Conservation (phyloP, 2,797 vertebrate genomes). For the Valencia hispanica region DNA sequence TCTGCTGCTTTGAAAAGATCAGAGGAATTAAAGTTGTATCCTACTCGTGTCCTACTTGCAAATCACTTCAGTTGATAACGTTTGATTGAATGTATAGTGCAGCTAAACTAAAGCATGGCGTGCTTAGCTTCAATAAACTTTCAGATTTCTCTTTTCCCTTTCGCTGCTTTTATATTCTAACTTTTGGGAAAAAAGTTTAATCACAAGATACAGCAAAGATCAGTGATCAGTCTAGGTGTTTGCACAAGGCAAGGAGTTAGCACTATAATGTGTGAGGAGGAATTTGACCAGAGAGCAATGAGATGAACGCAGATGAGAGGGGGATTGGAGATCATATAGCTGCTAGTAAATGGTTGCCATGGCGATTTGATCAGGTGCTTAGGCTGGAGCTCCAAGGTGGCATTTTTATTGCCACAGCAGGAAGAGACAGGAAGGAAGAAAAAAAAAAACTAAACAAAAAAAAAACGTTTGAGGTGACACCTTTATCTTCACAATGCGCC, state of each 20-base stretch:
- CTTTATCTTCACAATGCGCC: constrained; percentile 14
- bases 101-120: neutral
- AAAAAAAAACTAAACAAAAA: too few relatives aligned
- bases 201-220: constrained; percentile 38
- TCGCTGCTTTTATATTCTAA: neutral
- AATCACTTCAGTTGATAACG: neutral
- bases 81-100: neutral
- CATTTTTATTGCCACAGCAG: constrained; percentile 51
- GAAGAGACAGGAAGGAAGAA: constrained; percentile 32
- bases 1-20: neutral
- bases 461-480: constrained; percentile 31
- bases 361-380: constrained; percentile 66
- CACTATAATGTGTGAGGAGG: constrained; percentile 14
- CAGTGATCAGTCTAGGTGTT: constrained; percentile 27
- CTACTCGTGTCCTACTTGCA: neutral
- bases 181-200: constrained; percentile 28
- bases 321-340: constrained; percentile 30
- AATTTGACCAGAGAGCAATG: constrained; percentile 26
- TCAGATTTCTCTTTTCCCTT: neutral
- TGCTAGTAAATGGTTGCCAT: constrained; percentile 71
- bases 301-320: constrained; percentile 21
- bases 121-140: neutral
- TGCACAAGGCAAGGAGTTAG: constrained; percentile 7
- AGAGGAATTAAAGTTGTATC: neutral
- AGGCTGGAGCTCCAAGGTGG: constrained; percentile 61